Percentiles rank a stretch among this genome's conserved stretches.
Evolutionary conservation across 2,797 vertebrate species (phyloP).

Genomic region (Rhabdomys pumilio): DNA sequence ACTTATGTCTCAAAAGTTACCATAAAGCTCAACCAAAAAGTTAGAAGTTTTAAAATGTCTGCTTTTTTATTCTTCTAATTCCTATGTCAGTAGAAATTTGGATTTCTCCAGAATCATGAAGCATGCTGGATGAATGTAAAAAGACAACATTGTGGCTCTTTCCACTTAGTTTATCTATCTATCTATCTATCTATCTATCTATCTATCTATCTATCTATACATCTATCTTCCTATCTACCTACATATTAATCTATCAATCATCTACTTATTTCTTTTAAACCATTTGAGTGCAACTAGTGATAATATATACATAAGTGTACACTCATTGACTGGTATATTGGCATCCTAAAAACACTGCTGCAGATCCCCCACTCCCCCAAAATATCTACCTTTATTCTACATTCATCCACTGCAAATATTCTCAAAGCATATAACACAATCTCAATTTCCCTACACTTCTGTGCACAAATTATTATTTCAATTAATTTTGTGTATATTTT

Average conservation of each 20-base stretch:
- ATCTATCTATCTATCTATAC: too few species aligned
- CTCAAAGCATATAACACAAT: neutral
- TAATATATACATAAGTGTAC: neutral
- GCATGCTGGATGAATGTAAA: neutral
- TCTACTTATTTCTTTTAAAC: too few species aligned
- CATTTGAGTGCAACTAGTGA: too few species aligned
- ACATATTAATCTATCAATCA: too few species aligned
- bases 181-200: too few species aligned
- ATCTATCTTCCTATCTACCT: too few species aligned
- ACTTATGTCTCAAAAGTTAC: neutral
- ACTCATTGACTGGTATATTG: neutral
- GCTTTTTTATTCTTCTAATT: neutral
- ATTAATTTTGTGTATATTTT: neutral
- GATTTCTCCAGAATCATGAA: neutral
- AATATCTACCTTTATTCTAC: neutral
- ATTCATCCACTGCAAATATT: neutral
- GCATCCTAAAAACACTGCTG: neutral
- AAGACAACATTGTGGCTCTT: neutral
- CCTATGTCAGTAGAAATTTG: neutral
- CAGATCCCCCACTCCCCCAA: too few species aligned
- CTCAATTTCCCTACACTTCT: fast-evolving
- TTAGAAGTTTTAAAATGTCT: neutral
- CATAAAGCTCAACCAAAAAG: neutral
- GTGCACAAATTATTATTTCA: neutral
- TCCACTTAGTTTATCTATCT: too few species aligned